Conservation (phyloP, 1,140 invertebrate species). For the Triops longicaudatus region DNA sequence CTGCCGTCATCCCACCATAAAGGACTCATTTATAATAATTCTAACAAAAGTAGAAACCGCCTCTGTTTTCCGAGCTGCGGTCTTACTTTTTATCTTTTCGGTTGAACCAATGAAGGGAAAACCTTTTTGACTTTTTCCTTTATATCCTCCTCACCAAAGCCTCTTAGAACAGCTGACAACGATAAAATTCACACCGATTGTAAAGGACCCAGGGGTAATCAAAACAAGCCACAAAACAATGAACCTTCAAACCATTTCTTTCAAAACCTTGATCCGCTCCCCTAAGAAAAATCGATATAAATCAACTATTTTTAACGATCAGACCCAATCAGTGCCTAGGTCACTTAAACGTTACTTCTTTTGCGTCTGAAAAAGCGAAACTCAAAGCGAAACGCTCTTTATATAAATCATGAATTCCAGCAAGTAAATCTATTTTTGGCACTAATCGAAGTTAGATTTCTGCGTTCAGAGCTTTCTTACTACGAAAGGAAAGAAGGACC, state of each 20-base stretch:
- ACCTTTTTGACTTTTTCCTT: background rate
- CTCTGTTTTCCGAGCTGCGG: background rate
- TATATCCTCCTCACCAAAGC: background rate
- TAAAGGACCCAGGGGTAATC: slow-evolving; percentile 11
- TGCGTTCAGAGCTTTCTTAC: background rate
- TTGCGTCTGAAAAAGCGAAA: background rate
- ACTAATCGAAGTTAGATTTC: background rate
- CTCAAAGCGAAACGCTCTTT: background rate
- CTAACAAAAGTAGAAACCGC: slow-evolving; percentile 12
- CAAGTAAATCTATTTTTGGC: background rate
- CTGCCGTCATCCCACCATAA: background rate
- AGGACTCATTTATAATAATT: slow-evolving; percentile 9
- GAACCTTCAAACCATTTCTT: background rate
- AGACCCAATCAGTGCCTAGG: too few species aligned
- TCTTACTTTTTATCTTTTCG: background rate
- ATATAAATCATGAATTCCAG: background rate
- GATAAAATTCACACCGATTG: slow-evolving; percentile 15
- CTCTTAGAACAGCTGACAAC: background rate
- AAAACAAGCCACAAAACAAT: slow-evolving; percentile 8
- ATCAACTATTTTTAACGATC: background rate
- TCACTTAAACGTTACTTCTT: background rate
- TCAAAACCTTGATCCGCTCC: background rate
- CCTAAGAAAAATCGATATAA: background rate
- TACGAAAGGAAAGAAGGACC: too few species aligned
- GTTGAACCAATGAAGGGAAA: background rate